These are phyloP conservation scores for Oryzaephilus surinamensis DNA, from an alignment of 1,140 invertebrate species.

Conservation along the genomic window DNA sequence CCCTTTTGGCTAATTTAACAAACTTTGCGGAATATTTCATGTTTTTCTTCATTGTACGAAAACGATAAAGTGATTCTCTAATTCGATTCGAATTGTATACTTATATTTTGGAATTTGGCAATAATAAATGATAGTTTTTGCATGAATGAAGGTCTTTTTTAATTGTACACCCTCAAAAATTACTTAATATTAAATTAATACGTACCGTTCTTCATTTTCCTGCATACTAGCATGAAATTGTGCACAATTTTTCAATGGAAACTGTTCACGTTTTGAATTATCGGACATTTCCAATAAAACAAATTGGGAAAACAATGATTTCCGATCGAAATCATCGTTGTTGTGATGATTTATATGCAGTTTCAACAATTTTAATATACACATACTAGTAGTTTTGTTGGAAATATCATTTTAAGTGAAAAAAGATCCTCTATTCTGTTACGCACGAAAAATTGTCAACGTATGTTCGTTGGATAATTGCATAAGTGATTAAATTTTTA, in stretches of 20 bases:
- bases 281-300: conserved; percentile 7
- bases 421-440: no score
- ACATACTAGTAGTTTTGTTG: conserved; percentile 11
- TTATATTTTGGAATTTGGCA: not conserved
- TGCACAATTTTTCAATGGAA: conserved; percentile 5
- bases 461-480: no score
- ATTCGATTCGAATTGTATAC: not conserved
- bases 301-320: conserved; percentile 11
- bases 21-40: not conserved
- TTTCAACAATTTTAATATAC: conserved; percentile 12
- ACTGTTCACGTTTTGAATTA: not conserved
- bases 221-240: conserved; percentile 7
- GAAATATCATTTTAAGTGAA: no score
- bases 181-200: no score
- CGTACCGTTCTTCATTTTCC: conserved; percentile 12
- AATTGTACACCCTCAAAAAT: no score
- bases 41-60: not conserved
- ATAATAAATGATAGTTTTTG: not conserved
- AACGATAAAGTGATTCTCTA: not conserved
- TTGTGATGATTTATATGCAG: conserved; percentile 13
- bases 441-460: no score
- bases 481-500: no score
- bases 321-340: not conserved
- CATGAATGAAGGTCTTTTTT: no score
- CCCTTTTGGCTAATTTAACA: conserved; percentile 16